Conservation (phyloP, 2,888 invertebrate genomes). For the Pachymerium ferrugineum region DNA sequence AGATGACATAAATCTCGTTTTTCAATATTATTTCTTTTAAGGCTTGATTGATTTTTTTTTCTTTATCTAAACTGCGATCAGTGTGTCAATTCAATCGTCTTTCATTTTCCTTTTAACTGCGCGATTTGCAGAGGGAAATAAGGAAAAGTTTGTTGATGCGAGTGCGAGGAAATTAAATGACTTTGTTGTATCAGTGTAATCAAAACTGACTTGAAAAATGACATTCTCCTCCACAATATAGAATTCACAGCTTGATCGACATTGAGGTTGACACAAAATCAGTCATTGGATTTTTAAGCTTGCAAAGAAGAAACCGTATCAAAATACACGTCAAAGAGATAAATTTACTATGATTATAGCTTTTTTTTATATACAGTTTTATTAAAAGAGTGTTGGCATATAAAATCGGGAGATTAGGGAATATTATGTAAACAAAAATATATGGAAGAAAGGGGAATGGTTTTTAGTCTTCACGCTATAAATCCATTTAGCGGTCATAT, state of each 20-base stretch:
- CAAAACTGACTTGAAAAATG: slow-evolving; percentile 24
- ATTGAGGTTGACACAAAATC: slow-evolving; percentile 18
- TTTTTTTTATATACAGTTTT: too few species aligned
- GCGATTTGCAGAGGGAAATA: neutral
- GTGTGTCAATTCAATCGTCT: neutral
- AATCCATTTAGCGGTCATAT: neutral
- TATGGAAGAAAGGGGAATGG: neutral
- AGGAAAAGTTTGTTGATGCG: neutral
- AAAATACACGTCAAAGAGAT: slow-evolving; percentile 19
- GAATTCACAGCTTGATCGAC: slow-evolving; percentile 8
- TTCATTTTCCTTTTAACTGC: too few species aligned
- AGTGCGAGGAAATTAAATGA: neutral
- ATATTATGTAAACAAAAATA: slow-evolving; percentile 11
- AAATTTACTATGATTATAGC: too few species aligned
- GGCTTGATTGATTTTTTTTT: neutral
- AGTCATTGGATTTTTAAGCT: slow-evolving; percentile 17
- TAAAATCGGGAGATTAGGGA: too few species aligned
- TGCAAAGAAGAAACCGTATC: slow-evolving; percentile 18
- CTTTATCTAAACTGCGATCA: neutral
- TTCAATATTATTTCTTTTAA: neutral
- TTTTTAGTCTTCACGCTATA: neutral
- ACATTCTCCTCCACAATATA: neutral
- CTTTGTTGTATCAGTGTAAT: slow-evolving; percentile 16
- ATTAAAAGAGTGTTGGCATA: too few species aligned
- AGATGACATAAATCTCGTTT: neutral